These are phyloP conservation scores for Dissostichus mawsoni DNA, from an alignment of 2,113 vertebrate species.

Conservation along the genomic window DNA sequence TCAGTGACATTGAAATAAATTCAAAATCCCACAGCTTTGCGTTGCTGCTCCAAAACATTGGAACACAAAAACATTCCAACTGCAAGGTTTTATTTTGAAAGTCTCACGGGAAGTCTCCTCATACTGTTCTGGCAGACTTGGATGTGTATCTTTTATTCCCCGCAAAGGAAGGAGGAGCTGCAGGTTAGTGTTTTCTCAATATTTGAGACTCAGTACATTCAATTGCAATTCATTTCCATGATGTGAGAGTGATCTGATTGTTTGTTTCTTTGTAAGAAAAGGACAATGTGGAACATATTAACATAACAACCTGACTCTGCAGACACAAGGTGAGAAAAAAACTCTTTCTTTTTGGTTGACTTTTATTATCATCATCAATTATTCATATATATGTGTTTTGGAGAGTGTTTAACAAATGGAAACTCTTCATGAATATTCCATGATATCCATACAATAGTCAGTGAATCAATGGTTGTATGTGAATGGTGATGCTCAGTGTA, in stretches of 20 bases:
- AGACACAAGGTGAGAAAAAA: conserved; percentile 52
- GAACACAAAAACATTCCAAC: not conserved
- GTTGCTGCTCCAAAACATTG: not conserved
- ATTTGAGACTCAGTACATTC: not conserved
- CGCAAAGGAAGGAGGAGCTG: conserved; percentile 26
- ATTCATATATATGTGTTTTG: not conserved
- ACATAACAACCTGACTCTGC: conserved; percentile 42
- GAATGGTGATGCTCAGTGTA: conserved; percentile 13
- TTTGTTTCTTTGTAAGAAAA: not conserved
- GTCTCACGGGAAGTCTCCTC: conserved; percentile 37
- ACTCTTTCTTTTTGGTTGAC: not conserved
- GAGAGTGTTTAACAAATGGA: not conserved
- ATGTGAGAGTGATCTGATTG: not conserved
- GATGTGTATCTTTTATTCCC: conserved; percentile 30
- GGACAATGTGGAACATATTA: conserved; percentile 43
- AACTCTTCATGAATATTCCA: not conserved
- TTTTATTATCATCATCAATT: not conserved
- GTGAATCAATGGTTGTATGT: not conserved
- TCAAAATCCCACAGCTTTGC: not conserved
- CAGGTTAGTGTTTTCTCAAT: conserved; percentile 31
- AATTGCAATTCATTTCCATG: not conserved
- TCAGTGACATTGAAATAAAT: not conserved
- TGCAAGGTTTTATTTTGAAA: conserved; percentile 56
- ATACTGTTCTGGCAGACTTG: not conserved
- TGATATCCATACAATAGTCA: not conserved